A percentile compares a stretch with the other conserved stretches of the same genome.
These are phyloP conservation scores for Drosophila micromelanica DNA, from an alignment of 1,140 invertebrate species.

Conservation along the genomic window DNA sequence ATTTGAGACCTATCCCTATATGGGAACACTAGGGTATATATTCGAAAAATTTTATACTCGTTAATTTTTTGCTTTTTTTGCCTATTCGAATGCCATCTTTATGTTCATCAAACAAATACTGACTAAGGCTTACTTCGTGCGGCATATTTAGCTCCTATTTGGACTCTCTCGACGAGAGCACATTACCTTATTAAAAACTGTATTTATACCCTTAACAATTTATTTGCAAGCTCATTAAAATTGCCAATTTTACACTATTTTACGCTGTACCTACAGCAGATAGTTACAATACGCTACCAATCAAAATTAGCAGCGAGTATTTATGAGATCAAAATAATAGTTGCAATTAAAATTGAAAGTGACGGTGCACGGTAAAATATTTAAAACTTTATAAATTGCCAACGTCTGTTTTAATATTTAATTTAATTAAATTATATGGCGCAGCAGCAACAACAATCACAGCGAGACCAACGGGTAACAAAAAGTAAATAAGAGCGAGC, in stretches of 20 bases:
- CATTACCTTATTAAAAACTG: no score
- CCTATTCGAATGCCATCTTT: no score
- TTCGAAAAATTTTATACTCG: no score
- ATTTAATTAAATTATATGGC: conserved; percentile 69
- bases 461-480: not conserved
- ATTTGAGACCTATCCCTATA: no score
- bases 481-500: conserved; percentile 2
- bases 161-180: no score
- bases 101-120: no score
- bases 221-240: no score
- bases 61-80: no score
- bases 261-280: not conserved
- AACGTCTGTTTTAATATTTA: conserved; percentile 43
- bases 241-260: not conserved
- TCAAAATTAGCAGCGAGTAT: conserved; percentile 20
- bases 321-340: conserved; percentile 56
- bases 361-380: not conserved
- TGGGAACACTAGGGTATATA: no score
- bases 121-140: no score
- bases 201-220: no score
- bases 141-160: no score
- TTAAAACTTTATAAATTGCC: conserved; percentile 44
- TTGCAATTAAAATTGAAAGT: conserved; percentile 69
- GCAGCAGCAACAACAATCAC: conserved; percentile 26
- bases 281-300: not conserved